A percentile compares a stretch with the other conserved stretches of the same genome.
These are phyloP conservation scores for Mus spicilegus DNA, from an alignment of 2,113 vertebrate genomes.

Conservation along the genomic window DNA sequence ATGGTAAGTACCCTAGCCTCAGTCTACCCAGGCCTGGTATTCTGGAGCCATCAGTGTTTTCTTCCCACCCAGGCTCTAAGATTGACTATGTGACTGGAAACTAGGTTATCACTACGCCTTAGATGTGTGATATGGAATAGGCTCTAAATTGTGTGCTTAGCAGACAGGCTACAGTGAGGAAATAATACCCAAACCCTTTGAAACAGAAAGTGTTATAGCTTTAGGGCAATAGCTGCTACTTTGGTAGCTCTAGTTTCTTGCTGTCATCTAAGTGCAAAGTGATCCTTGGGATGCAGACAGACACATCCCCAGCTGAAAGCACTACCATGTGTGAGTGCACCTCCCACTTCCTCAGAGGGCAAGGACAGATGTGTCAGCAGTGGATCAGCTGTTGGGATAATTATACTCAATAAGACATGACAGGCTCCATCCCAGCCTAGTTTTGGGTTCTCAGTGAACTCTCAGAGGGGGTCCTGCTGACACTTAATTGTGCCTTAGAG, in stretches of 20 bases:
- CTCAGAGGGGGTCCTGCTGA: slow-evolving; percentile 73
- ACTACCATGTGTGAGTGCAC: fast-evolving
- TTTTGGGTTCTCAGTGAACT: slow-evolving; percentile 30
- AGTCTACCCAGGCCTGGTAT: not conserved
- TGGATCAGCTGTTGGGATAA: slow-evolving; percentile 42
- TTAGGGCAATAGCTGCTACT: no score
- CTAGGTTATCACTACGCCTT: not conserved
- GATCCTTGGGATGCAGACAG: no score
- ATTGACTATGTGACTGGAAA: not conserved
- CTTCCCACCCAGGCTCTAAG: not conserved
- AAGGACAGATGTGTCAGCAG: slow-evolving; percentile 39
- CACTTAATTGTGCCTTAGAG: slow-evolving; percentile 75
- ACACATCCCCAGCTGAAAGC: fast-evolving
- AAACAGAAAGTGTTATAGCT: not conserved
- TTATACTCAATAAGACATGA: slow-evolving; percentile 50
- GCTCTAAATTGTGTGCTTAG: not conserved
- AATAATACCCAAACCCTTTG: fast-evolving
- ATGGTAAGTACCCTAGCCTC: not conserved
- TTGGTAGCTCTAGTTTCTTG: no score
- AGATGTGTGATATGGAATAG: not conserved
- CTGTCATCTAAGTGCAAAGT: fast-evolving
- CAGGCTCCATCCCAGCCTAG: not conserved
- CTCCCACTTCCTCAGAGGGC: not conserved
- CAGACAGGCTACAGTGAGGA: fast-evolving
- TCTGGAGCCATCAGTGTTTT: not conserved